phyloP scores from a whole-genome alignment of 2,113 vertebrate genomes.

The Corydoras sp. region DNA sequence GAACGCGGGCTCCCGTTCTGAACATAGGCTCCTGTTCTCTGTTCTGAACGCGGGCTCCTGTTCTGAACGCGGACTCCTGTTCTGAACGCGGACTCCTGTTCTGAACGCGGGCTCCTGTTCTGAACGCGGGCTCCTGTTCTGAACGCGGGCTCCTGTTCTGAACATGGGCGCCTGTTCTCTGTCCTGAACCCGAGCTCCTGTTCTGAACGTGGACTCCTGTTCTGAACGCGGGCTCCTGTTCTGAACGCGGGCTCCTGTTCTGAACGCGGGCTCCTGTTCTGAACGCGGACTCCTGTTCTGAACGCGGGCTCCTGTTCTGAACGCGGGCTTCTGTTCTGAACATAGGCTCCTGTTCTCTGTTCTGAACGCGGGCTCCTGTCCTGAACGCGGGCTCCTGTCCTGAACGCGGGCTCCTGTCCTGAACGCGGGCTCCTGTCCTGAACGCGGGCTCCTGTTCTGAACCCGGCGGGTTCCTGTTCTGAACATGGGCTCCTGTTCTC shows the following conservation, averaged over 20 bases:
- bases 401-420: not conserved
- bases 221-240: not conserved
- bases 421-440: too few species aligned
- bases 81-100: too few species aligned
- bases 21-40: too few species aligned
- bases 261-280: not conserved
- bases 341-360: too few species aligned
- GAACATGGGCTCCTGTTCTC: too few species aligned
- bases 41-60: not conserved
- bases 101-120: not conserved
- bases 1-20: not conserved
- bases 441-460: not conserved
- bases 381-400: not conserved
- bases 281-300: too few species aligned
- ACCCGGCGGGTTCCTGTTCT: not conserved
- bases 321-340: not conserved
- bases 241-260: not conserved
- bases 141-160: not conserved
- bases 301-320: not conserved
- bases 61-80: not conserved
- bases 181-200: not conserved
- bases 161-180: too few species aligned
- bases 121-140: not conserved
- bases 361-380: not conserved
- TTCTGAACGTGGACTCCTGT: too few species aligned